Conservation (phyloP, 2,888 invertebrate species). For the Drosophila stalkeri region DNA sequence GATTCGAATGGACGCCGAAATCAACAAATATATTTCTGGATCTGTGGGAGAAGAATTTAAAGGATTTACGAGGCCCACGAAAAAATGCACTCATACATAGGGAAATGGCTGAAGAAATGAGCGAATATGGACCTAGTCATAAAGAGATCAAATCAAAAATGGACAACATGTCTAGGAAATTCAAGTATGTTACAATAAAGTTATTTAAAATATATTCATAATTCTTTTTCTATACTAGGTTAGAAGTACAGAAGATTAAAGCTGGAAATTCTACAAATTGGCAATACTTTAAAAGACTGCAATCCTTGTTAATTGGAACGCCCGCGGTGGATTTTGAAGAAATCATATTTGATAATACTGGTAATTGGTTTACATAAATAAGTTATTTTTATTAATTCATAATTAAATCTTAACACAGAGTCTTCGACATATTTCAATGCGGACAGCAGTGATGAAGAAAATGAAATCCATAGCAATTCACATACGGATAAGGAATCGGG, state of each 20-base stretch:
- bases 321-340: slow-evolving; percentile 49
- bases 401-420: slow-evolving; percentile 4
- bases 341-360: slow-evolving; percentile 41
- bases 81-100: slow-evolving; percentile 45
- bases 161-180: slow-evolving; percentile 63
- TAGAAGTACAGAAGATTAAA: slow-evolving; percentile 42
- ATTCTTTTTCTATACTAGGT: slow-evolving; percentile 11
- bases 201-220: neutral
- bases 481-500: neutral
- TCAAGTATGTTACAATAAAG: slow-evolving; percentile 22
- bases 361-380: slow-evolving; percentile 16
- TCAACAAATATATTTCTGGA: slow-evolving; percentile 56
- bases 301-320: slow-evolving; percentile 41
- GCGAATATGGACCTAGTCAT: slow-evolving; percentile 34
- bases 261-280: slow-evolving; percentile 47
- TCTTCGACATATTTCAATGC: slow-evolving; percentile 23
- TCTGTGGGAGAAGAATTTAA: slow-evolving; percentile 59
- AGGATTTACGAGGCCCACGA: slow-evolving; percentile 41
- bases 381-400: too few species aligned
- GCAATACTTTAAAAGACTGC: slow-evolving; percentile 50
- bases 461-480: neutral
- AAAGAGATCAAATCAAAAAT: slow-evolving; percentile 59
- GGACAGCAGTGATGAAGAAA: slow-evolving; percentile 29
- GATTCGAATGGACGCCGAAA: slow-evolving; percentile 58
- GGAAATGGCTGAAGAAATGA: slow-evolving; percentile 54